Conservation (phyloP, 2,797 vertebrate genomes). For the Oryzias dopingdopingensis region DNA sequence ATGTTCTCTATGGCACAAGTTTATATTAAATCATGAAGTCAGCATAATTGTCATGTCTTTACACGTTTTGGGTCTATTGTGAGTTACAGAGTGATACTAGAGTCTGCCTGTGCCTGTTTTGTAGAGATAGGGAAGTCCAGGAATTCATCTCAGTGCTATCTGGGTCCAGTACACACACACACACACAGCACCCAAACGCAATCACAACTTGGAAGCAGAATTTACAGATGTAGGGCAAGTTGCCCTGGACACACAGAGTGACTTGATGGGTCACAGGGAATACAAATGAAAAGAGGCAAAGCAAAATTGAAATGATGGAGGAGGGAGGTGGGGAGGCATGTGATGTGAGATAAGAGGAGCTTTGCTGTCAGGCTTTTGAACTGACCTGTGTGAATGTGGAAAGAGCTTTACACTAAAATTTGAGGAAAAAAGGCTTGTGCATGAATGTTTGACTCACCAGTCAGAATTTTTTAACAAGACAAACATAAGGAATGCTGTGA, state of each 20-base stretch:
- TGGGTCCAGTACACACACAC: slow-evolving; percentile 34
- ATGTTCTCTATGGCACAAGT: too few relatives aligned
- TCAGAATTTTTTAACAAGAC: slow-evolving; percentile 3
- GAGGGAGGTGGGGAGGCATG: slow-evolving; percentile 21
- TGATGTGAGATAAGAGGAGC: slow-evolving; percentile 48
- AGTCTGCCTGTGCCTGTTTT: slow-evolving; percentile 62
- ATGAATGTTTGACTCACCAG: slow-evolving; percentile 7
- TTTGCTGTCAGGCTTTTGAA: slow-evolving; percentile 32
- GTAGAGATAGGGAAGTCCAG: slow-evolving; percentile 64
- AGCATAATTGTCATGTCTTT: too few relatives aligned
- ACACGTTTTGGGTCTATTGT: not conserved
- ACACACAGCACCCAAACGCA: slow-evolving; percentile 2
- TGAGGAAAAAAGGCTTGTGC: slow-evolving; percentile 24
- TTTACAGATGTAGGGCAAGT: slow-evolving; percentile 50
- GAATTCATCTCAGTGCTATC: slow-evolving; percentile 68
- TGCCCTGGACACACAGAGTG: slow-evolving; percentile 43
- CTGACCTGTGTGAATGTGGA: slow-evolving; percentile 27
- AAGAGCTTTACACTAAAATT: slow-evolving; percentile 16
- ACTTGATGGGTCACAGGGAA: slow-evolving; percentile 49
- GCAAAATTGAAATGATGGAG: slow-evolving; percentile 50
- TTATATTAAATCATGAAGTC: too few relatives aligned
- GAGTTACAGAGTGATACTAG: slow-evolving; percentile 23
- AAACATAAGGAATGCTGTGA: too few relatives aligned
- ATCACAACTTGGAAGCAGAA: slow-evolving; percentile 36
- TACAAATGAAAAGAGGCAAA: slow-evolving; percentile 39